Base-by-base conservation (phyloP, 2,113 vertebrate species). In the Dissostichus mawsoni region DNA sequence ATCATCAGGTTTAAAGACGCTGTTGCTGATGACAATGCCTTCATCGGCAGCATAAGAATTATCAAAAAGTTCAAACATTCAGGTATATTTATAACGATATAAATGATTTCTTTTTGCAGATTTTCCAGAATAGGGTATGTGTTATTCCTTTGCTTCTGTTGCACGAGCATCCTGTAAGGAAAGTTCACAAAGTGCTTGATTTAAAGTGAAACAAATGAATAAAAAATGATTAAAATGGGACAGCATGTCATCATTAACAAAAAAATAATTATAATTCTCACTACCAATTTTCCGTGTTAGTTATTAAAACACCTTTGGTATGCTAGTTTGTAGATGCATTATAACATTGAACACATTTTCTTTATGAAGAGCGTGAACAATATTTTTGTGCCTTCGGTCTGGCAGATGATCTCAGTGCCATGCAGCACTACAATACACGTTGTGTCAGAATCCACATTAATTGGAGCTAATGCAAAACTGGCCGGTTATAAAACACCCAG, bases 361-460 rank as follows among this genome's bases (percentile, higher is more conserved):
- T 20, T 41, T n/a, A 25, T 52, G 48, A n/a, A 20, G 9, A 58
- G 16, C 9, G 8, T 50, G 56, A 52, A 36, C 47, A 64, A 12
- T 59, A 71, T 63, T 20, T 62, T 51, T 69, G 41, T 52, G 33
- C 23, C 11, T 57, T 9, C 33, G 58, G 55, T 85, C 17, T 74
- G 55, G 14, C 63, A 62, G 48, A 63, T 41, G 36, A 8, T 8
- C 5, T 41, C 36, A 66, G 53, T 17, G 25, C 23, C 58, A 48
- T 7, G 70, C 47, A 84, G 78, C 81, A 78, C 14, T 52, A 52
- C 25, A 64, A 33, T 2, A 4, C 57, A 16, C 14, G 14, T 23
- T 41, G 64, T 29, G 13, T 76, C 64, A 68, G 64, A 9, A 0
- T 17, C 67, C 44, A 47, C 36, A 57, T 18, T 67, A 73, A 63